A percentile compares a stretch with the other conserved stretches of the same genome.
These are phyloP conservation scores for Artibeus jamaicensis DNA, from an alignment of 2,797 vertebrate species.

Conservation along the genomic window DNA sequence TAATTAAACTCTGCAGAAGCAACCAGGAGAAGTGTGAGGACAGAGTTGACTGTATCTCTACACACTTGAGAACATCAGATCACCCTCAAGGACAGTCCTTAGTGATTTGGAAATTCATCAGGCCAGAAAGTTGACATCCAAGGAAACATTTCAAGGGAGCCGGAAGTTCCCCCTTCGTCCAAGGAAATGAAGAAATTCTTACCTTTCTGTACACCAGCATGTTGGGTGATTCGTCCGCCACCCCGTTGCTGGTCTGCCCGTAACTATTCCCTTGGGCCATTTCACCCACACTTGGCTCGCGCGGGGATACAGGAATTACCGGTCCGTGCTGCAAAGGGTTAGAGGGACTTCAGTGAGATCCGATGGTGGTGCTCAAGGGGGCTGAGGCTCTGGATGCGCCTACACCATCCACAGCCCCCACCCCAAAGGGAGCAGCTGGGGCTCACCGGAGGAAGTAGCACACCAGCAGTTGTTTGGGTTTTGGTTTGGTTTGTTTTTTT, in stretches of 20 bases:
- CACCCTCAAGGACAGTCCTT: background rate
- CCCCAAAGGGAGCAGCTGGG: background rate
- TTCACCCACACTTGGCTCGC: constrained; percentile 81
- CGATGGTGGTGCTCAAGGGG: background rate
- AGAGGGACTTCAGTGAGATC: constrained; percentile 40
- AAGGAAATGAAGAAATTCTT: constrained; percentile 71
- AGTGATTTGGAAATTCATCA: background rate
- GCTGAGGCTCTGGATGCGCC: background rate
- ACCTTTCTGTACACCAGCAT: constrained; percentile 99
- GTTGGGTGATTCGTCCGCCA: constrained; percentile 96
- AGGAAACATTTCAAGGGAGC: background rate
- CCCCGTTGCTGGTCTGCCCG: constrained; percentile 94
- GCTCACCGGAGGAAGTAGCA: background rate
- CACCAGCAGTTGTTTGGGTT: background rate
- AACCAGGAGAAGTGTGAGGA: background rate
- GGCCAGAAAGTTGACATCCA: background rate
- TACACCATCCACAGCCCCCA: background rate
- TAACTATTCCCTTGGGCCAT: constrained; percentile 98
- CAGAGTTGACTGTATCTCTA: background rate
- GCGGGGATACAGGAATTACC: constrained; percentile 74
- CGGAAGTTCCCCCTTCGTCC: background rate
- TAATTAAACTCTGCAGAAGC: background rate
- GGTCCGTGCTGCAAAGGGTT: constrained; percentile 82
- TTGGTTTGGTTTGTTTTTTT: background rate
- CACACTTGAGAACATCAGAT: background rate